Base-by-base conservation (phyloP, 2,888 invertebrate species). In the Rhynchonema sp. region DNA sequence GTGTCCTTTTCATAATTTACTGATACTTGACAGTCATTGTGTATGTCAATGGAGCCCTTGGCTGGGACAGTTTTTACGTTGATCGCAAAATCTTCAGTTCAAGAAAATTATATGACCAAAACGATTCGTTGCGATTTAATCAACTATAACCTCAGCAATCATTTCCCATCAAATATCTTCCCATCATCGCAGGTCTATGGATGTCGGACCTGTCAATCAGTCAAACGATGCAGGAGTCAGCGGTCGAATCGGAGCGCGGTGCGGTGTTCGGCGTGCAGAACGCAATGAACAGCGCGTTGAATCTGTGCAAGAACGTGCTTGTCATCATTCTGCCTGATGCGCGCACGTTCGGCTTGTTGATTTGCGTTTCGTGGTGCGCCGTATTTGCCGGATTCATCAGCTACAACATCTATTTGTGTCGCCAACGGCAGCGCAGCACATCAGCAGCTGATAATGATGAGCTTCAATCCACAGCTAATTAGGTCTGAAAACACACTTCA, bases 261-360 rank as follows among this genome's bases (percentile, higher is more conserved):
- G 71, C 74, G 6, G 73, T 79, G n/a, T 74, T 74, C 62, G 79
- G 79, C 1, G 78, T 79, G 1, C 79, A 79, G 65, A 73, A 69
- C 57, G 76, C 78, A 1, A 66, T 79, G n/a, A 79, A 79, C 68
- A 74, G 73, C 67, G 63, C 74, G n/a, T 73, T 79, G 73, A 76
- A 78, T 64, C 72, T 79, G 65, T 57, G 77, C 28, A 79, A 79
- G 65, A 77, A 76, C 64, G 61, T 72, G 22, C 67, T 79, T 57
- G 78, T 78, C 22, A 75, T 78, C n/a, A 61, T 73, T 2, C 67
- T 76, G 9, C 78, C 79, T 0, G 65, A 71, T 38, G 71, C 75
- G 1, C 67, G 74, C 53, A 73, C 74, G 22, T 79, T 79, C 67
- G 79, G 79, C 22, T 67, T 74, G 60, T 71, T 79, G 9, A 72